Conservation (phyloP, 2,888 invertebrate species). For the Lamellibrachia satsuma region DNA sequence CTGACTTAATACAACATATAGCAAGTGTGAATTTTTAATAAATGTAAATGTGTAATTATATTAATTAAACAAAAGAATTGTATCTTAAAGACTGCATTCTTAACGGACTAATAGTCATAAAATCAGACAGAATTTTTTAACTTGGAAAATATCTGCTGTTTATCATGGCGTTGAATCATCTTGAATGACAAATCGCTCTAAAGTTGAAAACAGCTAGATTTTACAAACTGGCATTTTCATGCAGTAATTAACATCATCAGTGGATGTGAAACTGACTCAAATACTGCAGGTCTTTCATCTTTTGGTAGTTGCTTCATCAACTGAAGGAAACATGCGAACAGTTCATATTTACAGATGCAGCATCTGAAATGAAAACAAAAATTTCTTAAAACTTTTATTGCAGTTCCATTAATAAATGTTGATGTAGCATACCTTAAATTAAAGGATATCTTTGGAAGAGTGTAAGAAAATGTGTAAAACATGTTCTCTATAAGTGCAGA, state of each 20-base stretch:
- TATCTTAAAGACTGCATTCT: no score
- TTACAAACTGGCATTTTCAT: neutral
- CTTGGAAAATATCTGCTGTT: neutral
- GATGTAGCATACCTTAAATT: no score
- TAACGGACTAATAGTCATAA: no score
- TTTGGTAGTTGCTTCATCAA: neutral
- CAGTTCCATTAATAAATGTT: neutral
- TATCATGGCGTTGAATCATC: neutral
- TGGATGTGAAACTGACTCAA: neutral
- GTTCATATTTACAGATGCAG: conserved; percentile 3
- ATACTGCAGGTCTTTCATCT: neutral
- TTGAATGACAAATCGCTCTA: neutral
- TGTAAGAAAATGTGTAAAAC: neutral
- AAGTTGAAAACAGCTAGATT: neutral
- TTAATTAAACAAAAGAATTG: no score
- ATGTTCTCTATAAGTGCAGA: no score
- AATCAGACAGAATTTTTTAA: neutral
- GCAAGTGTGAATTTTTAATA: no score
- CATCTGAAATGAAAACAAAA: neutral
- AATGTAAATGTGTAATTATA: no score
- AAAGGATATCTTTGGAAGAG: neutral
- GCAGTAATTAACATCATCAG: neutral
- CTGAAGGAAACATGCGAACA: neutral
- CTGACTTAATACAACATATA: no score
- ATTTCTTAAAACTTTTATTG: neutral